phyloP scores from a whole-genome alignment of 2,797 vertebrate species.

The Lepidocolaptes lacrymiger region DNA sequence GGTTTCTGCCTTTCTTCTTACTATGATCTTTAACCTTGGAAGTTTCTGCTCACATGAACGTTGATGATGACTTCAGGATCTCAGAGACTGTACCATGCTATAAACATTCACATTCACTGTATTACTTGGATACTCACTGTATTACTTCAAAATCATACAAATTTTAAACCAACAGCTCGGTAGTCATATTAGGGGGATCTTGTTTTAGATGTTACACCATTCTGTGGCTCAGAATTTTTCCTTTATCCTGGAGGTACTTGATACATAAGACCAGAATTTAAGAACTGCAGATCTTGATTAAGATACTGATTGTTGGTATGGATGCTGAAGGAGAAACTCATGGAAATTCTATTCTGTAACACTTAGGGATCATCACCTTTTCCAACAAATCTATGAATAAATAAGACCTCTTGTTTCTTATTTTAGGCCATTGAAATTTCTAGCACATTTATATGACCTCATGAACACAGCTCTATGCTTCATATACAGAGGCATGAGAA shows the following conservation, averaged over 20 bases:
- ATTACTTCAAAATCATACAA: background rate
- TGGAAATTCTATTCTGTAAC: background rate
- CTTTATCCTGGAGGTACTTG: background rate
- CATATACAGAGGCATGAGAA: background rate
- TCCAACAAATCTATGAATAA: background rate
- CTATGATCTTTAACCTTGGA: background rate
- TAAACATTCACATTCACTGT: background rate
- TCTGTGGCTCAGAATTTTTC: background rate
- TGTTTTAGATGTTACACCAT: background rate
- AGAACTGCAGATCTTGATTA: background rate
- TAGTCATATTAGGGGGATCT: background rate
- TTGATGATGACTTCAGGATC: background rate
- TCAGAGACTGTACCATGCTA: background rate
- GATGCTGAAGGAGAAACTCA: background rate
- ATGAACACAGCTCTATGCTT: background rate
- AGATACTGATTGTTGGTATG: background rate
- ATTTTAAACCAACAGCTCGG: background rate
- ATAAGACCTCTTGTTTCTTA: background rate
- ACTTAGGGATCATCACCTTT: background rate
- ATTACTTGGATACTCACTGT: background rate
- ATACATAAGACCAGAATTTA: background rate
- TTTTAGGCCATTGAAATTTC: background rate
- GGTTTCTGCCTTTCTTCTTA: background rate
- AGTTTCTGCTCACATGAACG: background rate
- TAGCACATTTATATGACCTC: background rate